phyloP scores from a whole-genome alignment of 1,140 invertebrate genomes.

The Drosophila gunungcola region DNA sequence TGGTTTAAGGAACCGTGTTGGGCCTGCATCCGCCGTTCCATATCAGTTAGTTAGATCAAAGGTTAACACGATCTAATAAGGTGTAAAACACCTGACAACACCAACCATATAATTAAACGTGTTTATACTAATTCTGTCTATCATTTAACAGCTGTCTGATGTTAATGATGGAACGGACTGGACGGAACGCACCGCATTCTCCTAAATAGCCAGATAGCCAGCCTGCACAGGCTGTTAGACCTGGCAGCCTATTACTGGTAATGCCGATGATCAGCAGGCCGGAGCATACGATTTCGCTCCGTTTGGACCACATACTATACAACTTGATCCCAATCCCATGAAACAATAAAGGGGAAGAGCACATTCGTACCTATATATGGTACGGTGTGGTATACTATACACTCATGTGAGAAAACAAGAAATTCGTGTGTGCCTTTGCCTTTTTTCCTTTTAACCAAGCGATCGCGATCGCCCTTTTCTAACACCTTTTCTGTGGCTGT shows the following conservation, averaged over 20 bases:
- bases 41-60: conserved; percentile 51
- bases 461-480: conserved; percentile 56
- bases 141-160: conserved; percentile 60
- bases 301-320: conserved; percentile 50
- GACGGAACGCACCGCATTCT: conserved; percentile 18
- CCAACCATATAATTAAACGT: conserved; percentile 59
- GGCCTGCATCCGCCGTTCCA: conserved; percentile 34
- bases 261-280: conserved; percentile 54
- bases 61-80: conserved; percentile 60
- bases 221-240: conserved; percentile 42
- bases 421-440: conserved; percentile 36
- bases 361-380: conserved; percentile 7
- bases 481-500: conserved; percentile 71
- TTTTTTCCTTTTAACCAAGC: conserved; percentile 44
- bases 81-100: conserved; percentile 59
- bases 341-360: conserved; percentile 47
- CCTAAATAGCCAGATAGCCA: conserved; percentile 55
- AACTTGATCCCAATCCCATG: conserved; percentile 45
- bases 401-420: conserved; percentile 35
- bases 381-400: neutral
- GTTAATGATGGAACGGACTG: conserved; percentile 47
- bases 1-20: conserved; percentile 23
- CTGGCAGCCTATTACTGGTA: conserved; percentile 45
- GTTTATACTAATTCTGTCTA: conserved; percentile 60
- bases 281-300: conserved; percentile 49